phyloP scores from a whole-genome alignment of 2,797 vertebrate species.

The Macropodus opercularis region DNA sequence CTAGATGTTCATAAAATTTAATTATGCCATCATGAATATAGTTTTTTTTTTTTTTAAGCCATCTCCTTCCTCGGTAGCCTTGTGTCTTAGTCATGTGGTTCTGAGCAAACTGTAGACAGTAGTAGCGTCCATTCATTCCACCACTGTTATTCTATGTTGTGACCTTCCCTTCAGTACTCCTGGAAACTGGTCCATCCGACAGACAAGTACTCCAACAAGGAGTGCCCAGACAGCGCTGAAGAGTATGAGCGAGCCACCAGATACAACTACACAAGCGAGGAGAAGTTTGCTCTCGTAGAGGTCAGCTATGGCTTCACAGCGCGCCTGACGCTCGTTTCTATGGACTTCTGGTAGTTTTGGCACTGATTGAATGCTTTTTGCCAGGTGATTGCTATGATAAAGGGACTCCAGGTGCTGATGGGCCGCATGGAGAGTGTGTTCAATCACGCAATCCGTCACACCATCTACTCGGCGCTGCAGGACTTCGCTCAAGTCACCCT shows the following conservation, averaged over 20 bases:
- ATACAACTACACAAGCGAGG: slow-evolving; percentile 98
- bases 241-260: slow-evolving; percentile 97
- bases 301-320: slow-evolving; percentile 64
- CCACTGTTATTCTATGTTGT: not conserved
- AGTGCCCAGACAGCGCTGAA: slow-evolving; percentile 96
- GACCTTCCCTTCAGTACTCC: slow-evolving; percentile 84
- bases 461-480: slow-evolving; percentile 95
- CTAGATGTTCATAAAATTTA: too few relatives aligned
- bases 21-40: too few relatives aligned
- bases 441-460: slow-evolving; percentile 97
- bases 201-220: slow-evolving; percentile 98
- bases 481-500: slow-evolving; percentile 95
- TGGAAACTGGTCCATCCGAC: slow-evolving; percentile 99
- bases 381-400: slow-evolving; percentile 99
- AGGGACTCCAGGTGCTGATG: slow-evolving; percentile 97
- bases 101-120: too few relatives aligned
- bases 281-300: slow-evolving; percentile 98
- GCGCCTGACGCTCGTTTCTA: rapidly evolving
- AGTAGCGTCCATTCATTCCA: too few relatives aligned
- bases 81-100: too few relatives aligned
- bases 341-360: rapidly evolving
- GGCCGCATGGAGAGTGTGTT: slow-evolving; percentile 99
- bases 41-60: too few relatives aligned
- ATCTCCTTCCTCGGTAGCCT: too few relatives aligned
- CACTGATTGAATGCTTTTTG: not conserved